Evolutionary conservation across 2,797 vertebrate genomes (phyloP), one percentile per base, ranked within the genome.

Genomic region (Melanotaenia trifasciata): DNA sequence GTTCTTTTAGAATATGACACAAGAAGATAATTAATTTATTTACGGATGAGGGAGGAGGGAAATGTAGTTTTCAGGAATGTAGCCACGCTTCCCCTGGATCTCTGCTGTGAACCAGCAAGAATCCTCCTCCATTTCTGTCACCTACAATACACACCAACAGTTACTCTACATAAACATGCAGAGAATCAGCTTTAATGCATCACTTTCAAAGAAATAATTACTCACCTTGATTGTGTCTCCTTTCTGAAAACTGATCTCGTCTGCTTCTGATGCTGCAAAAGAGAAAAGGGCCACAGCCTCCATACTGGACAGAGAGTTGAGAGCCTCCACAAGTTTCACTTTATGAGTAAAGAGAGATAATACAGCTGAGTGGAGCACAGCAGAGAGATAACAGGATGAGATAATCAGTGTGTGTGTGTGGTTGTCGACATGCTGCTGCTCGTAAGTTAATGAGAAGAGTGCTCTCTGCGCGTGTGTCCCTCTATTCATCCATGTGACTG

Each of bases 81-180:
- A 97, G 18, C 97, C 97, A 66, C 96, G 94, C 0, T 86, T 88
- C 8, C 97, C 97, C 0, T 87, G 92, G 56, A 97, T 92, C 91
- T 98, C 97, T 0, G 96, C 97, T 83, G 96, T 96, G 89, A 94
- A 94, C 97, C 97, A 98, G 80, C 95, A 96, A 79, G 96, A 96
- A 71, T 98, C 96, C 0, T 97, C 96, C 58, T 98, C 96, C 96
- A 97, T 97, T 85, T 97, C 97, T 78, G 95, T 94, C 89, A 98
- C 96, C 97, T 98, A 87, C 1, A 71, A 82, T 72, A 84, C 66
- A 90, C 71, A 68, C 13, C 47, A 20, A 72, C 60, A 72, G 2
- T 75, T 57, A 79, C 24, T 50, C 54, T 28, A n/a, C 1, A 11
- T 22, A 10, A 35, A 69, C 67, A 62, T n/a, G 20, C 59, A 65